Base-by-base conservation (phyloP, 2,797 vertebrate species). In the Pelodytes ibericus region DNA sequence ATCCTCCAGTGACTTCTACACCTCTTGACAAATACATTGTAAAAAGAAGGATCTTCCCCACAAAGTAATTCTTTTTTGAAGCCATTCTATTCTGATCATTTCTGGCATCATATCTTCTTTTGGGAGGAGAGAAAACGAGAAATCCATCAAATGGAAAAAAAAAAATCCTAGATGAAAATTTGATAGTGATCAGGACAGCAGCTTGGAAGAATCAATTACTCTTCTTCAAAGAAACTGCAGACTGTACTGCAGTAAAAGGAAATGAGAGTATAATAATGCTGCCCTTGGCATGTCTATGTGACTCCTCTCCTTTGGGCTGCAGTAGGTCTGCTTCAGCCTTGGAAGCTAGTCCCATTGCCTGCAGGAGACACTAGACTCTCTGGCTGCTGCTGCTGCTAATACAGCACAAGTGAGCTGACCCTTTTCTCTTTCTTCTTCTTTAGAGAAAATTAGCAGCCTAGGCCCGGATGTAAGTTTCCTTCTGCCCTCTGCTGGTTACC, bases 331-430 rank as follows among this genome's bases (percentile, higher is more conserved):
- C 69, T 68, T 71, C 6, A 0, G 61, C 71, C 73, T 75, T 67
- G 72, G 71, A 51, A 51, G 65, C 61, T 63, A 72, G 33, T 72
- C 47, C 53, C 58, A 58, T 69, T 62, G 57, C 80, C 77, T 76
- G 59, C 44, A 49, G 71, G 66, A 39, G 70, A 74, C 71, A 73
- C 77, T 36, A 69, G 77, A 74, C 63, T 27, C 53, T 49, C 39
- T 71, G 20, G 68, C 60, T 65, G 49, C 71, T 80, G 59, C 69
- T 60, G 33, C 72, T 71, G 47, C 62, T 68, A 81, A 67, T 78
- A 65, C 74, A 68, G 75, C 74, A 33, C 79, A 25, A 84, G 59
- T 73, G 82, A 75, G 18, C 75, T 53, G 65, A 71, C 61, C 68
- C 68, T 79, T 56, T 64, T 74, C 62, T 53, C 15, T 53, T 71